phyloP scores from a whole-genome alignment of 35 echinoderm and acorn worm genomes.

The Ophiothrix spiculata region DNA sequence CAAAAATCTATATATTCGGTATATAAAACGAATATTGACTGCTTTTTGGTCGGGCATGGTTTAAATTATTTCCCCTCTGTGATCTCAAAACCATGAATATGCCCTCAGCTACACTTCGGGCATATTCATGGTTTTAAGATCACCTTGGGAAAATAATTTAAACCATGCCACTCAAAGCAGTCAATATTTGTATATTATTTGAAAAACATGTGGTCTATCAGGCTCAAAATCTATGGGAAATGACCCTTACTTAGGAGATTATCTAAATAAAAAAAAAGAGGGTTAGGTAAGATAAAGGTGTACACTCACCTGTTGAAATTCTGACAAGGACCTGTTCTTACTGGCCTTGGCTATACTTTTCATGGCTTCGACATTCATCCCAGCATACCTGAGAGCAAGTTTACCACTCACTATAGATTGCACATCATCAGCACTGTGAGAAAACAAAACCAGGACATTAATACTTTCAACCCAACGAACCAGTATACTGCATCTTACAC shows the following conservation, averaged over 20 bases:
- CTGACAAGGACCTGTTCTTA: constrained; percentile 94
- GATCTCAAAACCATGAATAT: no score
- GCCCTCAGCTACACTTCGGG: no score
- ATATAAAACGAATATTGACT: no score
- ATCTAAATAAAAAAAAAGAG: neutral
- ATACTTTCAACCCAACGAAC: no score
- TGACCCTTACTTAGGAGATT: neutral
- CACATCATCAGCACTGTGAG: constrained; percentile 91
- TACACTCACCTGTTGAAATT: constrained; percentile 85
- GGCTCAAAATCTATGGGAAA: neutral
- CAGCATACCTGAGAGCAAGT: constrained; percentile 85
- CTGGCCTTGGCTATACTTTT: constrained; percentile 91
- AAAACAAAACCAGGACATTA: neutral
- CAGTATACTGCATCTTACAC: neutral
- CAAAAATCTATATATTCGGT: no score
- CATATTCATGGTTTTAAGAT: no score
- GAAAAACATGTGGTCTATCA: no score
- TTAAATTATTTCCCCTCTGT: no score
- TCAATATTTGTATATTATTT: no score
- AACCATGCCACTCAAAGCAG: no score
- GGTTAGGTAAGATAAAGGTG: neutral
- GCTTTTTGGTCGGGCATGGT: no score
- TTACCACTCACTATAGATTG: constrained; percentile 98
- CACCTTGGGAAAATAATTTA: no score
- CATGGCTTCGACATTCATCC: constrained; percentile 78